A percentile compares a stretch with the other conserved stretches of the same genome.
phyloP scores from a whole-genome alignment of 2,888 invertebrate species.

The Coelogynopora nodosa region DNA sequence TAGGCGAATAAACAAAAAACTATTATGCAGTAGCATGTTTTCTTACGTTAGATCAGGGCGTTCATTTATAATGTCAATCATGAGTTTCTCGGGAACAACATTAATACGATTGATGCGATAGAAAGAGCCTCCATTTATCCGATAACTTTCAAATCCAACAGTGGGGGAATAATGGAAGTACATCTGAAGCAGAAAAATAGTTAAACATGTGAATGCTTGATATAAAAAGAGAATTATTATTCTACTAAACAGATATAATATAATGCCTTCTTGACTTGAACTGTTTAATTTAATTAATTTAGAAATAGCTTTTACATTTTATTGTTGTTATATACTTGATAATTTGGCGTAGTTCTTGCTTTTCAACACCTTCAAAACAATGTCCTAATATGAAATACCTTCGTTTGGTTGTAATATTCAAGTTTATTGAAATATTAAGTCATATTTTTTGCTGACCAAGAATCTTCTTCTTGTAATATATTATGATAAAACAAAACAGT shows the following conservation, averaged over 20 bases:
- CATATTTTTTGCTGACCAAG: too few relatives aligned
- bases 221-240: not conserved
- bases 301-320: too few relatives aligned
- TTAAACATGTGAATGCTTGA: not conserved
- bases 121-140: conserved; percentile 12
- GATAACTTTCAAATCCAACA: conserved; percentile 18
- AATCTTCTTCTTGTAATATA: too few relatives aligned
- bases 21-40: too few relatives aligned
- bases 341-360: too few relatives aligned
- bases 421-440: too few relatives aligned
- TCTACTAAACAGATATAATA: not conserved
- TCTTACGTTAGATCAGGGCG: conserved; percentile 20
- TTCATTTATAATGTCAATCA: conserved; percentile 33
- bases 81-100: conserved; percentile 34
- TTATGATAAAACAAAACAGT: too few relatives aligned
- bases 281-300: not conserved
- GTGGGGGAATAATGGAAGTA: conserved; percentile 38
- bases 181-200: conserved; percentile 23
- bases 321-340: too few relatives aligned
- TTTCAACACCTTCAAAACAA: too few relatives aligned
- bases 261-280: not conserved
- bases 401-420: too few relatives aligned
- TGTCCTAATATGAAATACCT: too few relatives aligned
- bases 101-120: conserved; percentile 34
- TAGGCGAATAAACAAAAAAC: too few relatives aligned